Evolutionary conservation across 1,140 invertebrate genomes (phyloP), one percentile per base, ranked within the genome.

Genomic region (Zophobas morio): DNA sequence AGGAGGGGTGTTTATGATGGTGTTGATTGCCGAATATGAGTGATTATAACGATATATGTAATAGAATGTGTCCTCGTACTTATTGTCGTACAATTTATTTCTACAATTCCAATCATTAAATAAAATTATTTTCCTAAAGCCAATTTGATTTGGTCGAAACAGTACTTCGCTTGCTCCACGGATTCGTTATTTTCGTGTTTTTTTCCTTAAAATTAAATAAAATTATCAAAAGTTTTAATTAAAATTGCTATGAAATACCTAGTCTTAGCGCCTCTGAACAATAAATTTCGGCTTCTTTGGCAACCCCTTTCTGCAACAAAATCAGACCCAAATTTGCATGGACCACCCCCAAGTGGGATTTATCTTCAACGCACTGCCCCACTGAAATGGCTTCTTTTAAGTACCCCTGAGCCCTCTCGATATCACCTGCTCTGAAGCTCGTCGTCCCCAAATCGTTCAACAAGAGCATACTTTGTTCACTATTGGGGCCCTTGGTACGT

Each of bases 1-100:
- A 54, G 88, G 92, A 54, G 96, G 96, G 56, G 95, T 98, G 34
- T 94, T 92, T 78, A 96, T 98, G 94, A 98, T 98, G 96, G 93
- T 97, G 71, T 86, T 96, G 34, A 97, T 98, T 83, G 95, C 95
- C 71, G 88, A 93, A 79, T 96, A 93, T 88, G 96, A 98, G 88
- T 96, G 89, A 90, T 74, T 70, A 34, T 36, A 72, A 46, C 51
- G 51, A 51, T 46, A 56, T 73, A 73, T 56, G 71, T 73, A 73
- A 66, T 1, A 40, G 6, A 73, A 34, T 56, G 37, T 74, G 42
- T 74, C 2, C 56, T 56, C 36, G 47, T 74, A 74, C 36, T 74
- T 42, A 51, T 39, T 20, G 36, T 51, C 6, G 35, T 54, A 70
- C 70, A 35, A 4, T 51, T 51, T 51, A 51, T 37, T 40, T 72